A percentile compares a stretch with the other conserved stretches of the same genome.
Conservation (phyloP, 2,113 vertebrate genomes). For the Phyllostomus hastatus region DNA sequence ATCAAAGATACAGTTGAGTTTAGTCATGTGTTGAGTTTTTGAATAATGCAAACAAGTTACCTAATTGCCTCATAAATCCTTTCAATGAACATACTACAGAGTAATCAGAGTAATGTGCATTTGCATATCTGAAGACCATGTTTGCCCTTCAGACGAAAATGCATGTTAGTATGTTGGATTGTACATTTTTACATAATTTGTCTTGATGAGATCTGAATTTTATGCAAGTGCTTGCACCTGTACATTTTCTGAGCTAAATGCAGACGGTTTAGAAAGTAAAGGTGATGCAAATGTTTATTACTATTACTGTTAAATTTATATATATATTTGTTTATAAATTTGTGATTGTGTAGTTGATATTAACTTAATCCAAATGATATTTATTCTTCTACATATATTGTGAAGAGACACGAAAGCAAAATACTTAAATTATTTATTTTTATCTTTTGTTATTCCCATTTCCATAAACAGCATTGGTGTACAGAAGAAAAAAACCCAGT, state of each 20-base stretch:
- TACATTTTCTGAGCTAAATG: not conserved
- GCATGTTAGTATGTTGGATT: not conserved
- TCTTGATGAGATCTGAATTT: not conserved
- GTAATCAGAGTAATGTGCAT: conserved; percentile 26
- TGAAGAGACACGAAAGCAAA: not conserved
- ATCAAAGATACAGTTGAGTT: not conserved
- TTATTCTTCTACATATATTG: not conserved
- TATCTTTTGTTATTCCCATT: not conserved
- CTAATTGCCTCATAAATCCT: conserved; percentile 43
- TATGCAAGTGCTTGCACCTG: not conserved
- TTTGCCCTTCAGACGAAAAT: not conserved
- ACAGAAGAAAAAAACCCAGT: not conserved
- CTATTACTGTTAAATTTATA: not conserved
- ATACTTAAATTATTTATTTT: not conserved
- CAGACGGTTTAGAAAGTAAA: not conserved
- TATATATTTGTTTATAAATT: not conserved
- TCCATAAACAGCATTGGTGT: not conserved
- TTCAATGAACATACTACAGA: not conserved
- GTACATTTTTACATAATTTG: not conserved
- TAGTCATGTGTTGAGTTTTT: not conserved
- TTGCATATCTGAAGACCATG: not conserved
- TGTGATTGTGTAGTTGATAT: not conserved
- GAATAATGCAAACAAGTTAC: conserved; percentile 45
- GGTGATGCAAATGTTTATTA: not conserved
- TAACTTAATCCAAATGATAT: not conserved